These are phyloP conservation scores for Enhydra lutris DNA, from an alignment of 2,113 vertebrate genomes.

Conservation along the genomic window DNA sequence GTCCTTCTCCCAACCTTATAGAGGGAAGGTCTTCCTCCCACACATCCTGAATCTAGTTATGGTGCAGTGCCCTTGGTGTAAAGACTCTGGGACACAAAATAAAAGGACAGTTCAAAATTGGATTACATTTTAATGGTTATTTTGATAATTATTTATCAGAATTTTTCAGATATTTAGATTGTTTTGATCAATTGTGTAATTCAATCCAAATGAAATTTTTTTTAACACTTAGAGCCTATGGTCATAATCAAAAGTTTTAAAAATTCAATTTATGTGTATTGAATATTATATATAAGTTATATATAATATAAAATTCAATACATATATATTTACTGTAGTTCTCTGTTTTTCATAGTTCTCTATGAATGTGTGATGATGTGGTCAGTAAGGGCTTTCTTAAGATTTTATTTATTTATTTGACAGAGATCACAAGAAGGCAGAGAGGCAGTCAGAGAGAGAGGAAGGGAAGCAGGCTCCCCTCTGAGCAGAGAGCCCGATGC, in stretches of 20 bases:
- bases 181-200: neutral
- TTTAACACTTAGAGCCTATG: neutral
- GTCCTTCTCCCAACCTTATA: neutral
- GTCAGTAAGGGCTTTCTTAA: neutral
- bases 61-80: neutral
- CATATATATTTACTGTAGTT: neutral
- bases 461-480: no score
- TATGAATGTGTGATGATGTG: neutral
- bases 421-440: no score
- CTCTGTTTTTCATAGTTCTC: neutral
- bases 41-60: neutral
- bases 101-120: neutral
- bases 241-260: neutral
- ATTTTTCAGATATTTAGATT: neutral
- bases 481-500: no score
- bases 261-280: neutral
- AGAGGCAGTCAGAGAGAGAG: no score
- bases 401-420: no score
- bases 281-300: neutral
- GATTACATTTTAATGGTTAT: neutral
- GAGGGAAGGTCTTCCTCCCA: neutral
- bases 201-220: neutral
- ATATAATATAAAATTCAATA: neutral
- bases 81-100: neutral
- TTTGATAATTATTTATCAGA: neutral